Conservation (phyloP, 2,888 invertebrate genomes). For the Drosophila crucigera region DNA sequence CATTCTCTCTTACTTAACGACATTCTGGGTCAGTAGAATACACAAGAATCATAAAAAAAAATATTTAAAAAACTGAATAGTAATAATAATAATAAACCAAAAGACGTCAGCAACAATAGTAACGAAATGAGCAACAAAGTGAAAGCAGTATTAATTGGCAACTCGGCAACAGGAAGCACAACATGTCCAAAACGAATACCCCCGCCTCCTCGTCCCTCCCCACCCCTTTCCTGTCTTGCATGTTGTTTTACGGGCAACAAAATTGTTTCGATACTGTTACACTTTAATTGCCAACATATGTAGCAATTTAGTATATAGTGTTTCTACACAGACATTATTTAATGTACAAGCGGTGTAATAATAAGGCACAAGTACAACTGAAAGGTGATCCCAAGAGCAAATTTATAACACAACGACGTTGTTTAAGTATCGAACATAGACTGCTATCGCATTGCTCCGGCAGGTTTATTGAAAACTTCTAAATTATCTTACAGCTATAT, state of each 20-base stretch:
- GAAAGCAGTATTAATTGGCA: slow-evolving; percentile 31
- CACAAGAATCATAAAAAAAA: slow-evolving; percentile 13
- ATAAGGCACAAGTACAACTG: too few relatives aligned
- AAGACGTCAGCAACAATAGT: neutral
- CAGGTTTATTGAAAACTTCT: too few relatives aligned
- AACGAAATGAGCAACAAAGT: slow-evolving; percentile 26
- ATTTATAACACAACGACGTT: too few relatives aligned
- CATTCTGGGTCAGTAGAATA: slow-evolving; percentile 73
- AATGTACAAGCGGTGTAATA: too few relatives aligned
- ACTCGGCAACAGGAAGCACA: neutral
- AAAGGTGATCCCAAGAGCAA: too few relatives aligned
- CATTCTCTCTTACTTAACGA: slow-evolving; percentile 40
- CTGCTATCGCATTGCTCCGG: too few relatives aligned
- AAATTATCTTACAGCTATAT: too few relatives aligned
- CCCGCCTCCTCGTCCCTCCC: neutral
- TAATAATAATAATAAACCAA: neutral
- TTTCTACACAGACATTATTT: neutral
- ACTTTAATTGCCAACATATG: neutral
- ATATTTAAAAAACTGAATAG: neutral
- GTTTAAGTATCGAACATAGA: too few relatives aligned
- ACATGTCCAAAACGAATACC: neutral
- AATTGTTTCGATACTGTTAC: neutral
- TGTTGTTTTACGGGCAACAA: slow-evolving; percentile 9
- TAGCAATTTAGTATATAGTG: neutral
- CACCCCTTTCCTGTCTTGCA: too few relatives aligned